Evolutionary conservation across 1,140 invertebrate genomes (phyloP).

Genomic region (Macrotrachela quadricornifera): DNA sequence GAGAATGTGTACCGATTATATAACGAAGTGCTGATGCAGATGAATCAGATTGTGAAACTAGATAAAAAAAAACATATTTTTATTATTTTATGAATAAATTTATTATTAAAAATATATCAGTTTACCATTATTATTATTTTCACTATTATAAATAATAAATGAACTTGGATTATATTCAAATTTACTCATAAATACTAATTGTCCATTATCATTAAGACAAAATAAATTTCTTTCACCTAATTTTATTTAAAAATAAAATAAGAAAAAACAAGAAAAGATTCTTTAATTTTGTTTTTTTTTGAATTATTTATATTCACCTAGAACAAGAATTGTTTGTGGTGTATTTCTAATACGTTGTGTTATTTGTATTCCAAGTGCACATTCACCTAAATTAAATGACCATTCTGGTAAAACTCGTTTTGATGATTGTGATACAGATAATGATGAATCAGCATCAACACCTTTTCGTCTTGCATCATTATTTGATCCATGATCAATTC

Average conservation of each 20-base stretch:
- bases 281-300: too few relatives aligned
- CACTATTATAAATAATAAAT: slow-evolving; percentile 46
- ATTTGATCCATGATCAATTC: slow-evolving; percentile 10
- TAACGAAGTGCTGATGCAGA: slow-evolving; percentile 10
- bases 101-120: neutral
- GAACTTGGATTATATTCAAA: slow-evolving; percentile 55
- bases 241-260: too few relatives aligned
- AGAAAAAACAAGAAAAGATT: too few relatives aligned
- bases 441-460: neutral
- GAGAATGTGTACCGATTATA: slow-evolving; percentile 25
- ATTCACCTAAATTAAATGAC: slow-evolving; percentile 5
- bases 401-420: slow-evolving; percentile 6
- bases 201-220: slow-evolving; percentile 49
- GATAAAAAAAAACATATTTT: neutral
- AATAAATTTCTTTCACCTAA: slow-evolving; percentile 43
- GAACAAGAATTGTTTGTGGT: slow-evolving; percentile 9
- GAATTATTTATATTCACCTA: too few relatives aligned
- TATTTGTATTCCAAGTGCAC: slow-evolving; percentile 5
- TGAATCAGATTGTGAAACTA: neutral
- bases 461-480: neutral
- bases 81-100: slow-evolving; percentile 17
- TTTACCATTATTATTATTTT: slow-evolving; percentile 27
- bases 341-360: neutral
- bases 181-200: slow-evolving; percentile 51
- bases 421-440: neutral